Conservation (phyloP, 2,797 vertebrate species). For the Anolis apletophallus region DNA sequence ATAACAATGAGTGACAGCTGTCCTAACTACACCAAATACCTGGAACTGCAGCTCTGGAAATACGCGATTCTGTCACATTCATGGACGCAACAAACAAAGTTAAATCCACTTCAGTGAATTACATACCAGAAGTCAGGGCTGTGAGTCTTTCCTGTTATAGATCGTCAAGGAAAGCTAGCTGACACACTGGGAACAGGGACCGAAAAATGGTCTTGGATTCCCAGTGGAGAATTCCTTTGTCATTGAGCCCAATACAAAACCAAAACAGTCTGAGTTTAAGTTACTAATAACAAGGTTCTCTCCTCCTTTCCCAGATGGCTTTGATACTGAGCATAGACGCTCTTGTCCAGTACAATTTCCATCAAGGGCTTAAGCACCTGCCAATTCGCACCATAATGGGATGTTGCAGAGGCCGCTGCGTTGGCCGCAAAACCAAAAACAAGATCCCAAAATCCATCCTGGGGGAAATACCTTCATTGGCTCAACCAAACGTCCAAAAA, state of each 20-base stretch:
- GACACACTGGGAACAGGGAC: too few relatives aligned
- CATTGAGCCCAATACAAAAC: not conserved
- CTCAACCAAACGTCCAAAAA: too few relatives aligned
- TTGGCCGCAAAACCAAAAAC: too few relatives aligned
- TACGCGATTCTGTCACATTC: not conserved
- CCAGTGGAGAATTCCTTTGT: not conserved
- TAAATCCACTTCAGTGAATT: not conserved
- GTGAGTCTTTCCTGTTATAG: not conserved
- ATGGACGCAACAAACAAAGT: not conserved
- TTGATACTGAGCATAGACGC: not conserved
- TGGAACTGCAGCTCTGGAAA: not conserved
- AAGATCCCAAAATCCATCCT: too few relatives aligned
- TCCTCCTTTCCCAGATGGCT: not conserved
- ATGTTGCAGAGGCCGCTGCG: too few relatives aligned
- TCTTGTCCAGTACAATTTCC: not conserved
- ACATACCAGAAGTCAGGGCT: not conserved
- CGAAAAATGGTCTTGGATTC: not conserved
- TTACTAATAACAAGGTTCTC: too few relatives aligned
- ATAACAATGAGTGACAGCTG: too few relatives aligned
- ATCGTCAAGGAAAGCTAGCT: not conserved
- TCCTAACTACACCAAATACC: not conserved
- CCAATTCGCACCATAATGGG: too few relatives aligned
- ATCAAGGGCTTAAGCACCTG: not conserved
- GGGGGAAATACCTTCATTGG: too few relatives aligned
- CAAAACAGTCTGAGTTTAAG: not conserved